phyloP scores from a whole-genome alignment of 2,113 vertebrate species.

The Platanista minor region DNA sequence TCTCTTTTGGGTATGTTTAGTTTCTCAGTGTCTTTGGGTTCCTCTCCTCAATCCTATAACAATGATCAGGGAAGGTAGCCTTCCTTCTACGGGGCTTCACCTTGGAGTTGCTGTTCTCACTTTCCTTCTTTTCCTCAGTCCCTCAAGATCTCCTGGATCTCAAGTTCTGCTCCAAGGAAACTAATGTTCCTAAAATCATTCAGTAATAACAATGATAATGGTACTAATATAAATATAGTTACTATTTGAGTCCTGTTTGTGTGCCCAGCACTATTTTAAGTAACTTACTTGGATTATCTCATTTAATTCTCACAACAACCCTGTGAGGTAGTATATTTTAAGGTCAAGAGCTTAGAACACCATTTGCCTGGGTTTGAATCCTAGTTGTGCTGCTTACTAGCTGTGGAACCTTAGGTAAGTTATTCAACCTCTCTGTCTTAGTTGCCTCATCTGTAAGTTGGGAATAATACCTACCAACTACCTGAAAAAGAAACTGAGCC shows the following conservation, averaged over 20 bases:
- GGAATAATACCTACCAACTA: not conserved
- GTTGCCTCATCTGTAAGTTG: not conserved
- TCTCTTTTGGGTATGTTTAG: not conserved
- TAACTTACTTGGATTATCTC: not conserved
- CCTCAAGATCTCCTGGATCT: not conserved
- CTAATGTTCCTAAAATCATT: not conserved
- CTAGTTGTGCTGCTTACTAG: not conserved
- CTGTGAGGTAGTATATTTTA: not conserved
- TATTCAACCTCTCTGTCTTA: not conserved
- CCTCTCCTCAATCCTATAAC: not conserved
- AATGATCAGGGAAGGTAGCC: not conserved
- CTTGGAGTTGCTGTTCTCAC: constrained; percentile 4
- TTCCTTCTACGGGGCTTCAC: not conserved
- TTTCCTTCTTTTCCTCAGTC: not conserved
- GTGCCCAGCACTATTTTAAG: not conserved
- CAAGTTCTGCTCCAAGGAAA: not conserved
- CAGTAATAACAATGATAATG: not conserved
- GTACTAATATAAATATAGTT: not conserved
- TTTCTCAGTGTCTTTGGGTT: constrained; percentile 17
- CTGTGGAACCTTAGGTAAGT: not conserved
- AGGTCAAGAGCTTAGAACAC: not conserved
- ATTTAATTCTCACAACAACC: not conserved
- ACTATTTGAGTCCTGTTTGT: not conserved
- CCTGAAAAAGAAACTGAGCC: not conserved
- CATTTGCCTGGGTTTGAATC: not conserved